Percentiles rank a stretch among this genome's conserved stretches.
Evolutionary conservation across 1,140 invertebrate genomes (phyloP).

Genomic region (Teleogryllus occipitalis): DNA sequence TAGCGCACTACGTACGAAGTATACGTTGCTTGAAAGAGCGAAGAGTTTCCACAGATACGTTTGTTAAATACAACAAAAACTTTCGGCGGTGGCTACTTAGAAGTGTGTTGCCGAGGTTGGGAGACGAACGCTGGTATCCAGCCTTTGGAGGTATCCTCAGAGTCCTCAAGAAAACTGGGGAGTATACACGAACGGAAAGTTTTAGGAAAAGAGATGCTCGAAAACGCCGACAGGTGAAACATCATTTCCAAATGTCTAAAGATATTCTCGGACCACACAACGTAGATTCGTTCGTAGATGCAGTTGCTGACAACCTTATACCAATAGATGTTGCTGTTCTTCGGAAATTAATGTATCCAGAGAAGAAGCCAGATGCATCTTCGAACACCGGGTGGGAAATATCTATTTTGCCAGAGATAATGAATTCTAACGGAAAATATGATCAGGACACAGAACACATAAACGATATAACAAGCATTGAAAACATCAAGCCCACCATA

Average conservation of each 20-base stretch:
- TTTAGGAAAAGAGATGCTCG: neutral
- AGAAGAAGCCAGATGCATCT: too few relatives aligned
- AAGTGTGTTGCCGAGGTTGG: slow-evolving; percentile 41
- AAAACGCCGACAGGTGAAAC: neutral
- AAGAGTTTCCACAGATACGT: neutral
- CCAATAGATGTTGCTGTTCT: neutral
- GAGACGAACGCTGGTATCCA: slow-evolving; percentile 50
- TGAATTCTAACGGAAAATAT: too few relatives aligned
- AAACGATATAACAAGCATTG: too few relatives aligned
- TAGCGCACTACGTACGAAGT: neutral
- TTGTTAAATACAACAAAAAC: neutral
- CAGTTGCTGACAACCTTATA: neutral
- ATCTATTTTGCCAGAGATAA: too few relatives aligned
- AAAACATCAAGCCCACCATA: too few relatives aligned
- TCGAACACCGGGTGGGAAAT: too few relatives aligned
- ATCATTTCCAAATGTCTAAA: too few relatives aligned
- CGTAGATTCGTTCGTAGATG: too few relatives aligned
- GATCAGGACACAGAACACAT: too few relatives aligned
- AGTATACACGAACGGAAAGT: neutral
- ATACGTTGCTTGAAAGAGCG: neutral
- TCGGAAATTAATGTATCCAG: neutral
- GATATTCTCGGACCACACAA: too few relatives aligned
- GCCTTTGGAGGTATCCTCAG: slow-evolving; percentile 49
- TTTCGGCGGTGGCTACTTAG: neutral
- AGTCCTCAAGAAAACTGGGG: slow-evolving; percentile 32